These are phyloP conservation scores for Cryptocheilus praepositus DNA, from an alignment of 2,888 invertebrate species.

Conservation along the genomic window DNA sequence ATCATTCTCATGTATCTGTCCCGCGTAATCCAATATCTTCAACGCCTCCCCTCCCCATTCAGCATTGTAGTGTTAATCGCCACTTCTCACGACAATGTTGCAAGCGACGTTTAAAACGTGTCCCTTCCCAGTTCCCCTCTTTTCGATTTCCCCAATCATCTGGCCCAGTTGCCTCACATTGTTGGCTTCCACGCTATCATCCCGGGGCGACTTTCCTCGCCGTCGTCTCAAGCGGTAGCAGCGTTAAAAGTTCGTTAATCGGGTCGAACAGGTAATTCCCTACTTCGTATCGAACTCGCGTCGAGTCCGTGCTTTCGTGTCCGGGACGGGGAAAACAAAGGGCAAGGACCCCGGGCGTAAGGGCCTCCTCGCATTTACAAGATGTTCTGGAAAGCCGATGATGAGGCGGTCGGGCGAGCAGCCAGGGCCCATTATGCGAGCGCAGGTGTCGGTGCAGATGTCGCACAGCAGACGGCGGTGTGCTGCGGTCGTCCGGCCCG, in stretches of 20 bases:
- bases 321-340: conserved; percentile 21
- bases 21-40: conserved; percentile 27
- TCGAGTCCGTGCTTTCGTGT: background rate
- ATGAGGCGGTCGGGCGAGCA: conserved; percentile 25
- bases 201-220: conserved; percentile 2
- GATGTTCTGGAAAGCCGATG: conserved; percentile 47
- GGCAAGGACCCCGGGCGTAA: conserved; percentile 16
- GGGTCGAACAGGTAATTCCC: no score
- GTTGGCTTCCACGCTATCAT: no score
- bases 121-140: no score
- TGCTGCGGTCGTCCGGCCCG: conserved; percentile 2
- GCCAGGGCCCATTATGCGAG: conserved; percentile 41
- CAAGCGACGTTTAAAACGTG: no score
- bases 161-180: background rate
- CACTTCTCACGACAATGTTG: background rate
- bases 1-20: conserved; percentile 35
- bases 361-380: conserved; percentile 40
- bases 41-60: conserved; percentile 23
- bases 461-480: conserved; percentile 45
- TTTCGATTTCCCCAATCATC: background rate
- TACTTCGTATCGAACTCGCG: no score
- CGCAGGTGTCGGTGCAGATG: conserved; percentile 65
- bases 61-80: conserved; percentile 19
- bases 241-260: no score
- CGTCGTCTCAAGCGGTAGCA: background rate